phyloP scores from a whole-genome alignment of 2,888 invertebrate species.

The Atrina japonica region DNA sequence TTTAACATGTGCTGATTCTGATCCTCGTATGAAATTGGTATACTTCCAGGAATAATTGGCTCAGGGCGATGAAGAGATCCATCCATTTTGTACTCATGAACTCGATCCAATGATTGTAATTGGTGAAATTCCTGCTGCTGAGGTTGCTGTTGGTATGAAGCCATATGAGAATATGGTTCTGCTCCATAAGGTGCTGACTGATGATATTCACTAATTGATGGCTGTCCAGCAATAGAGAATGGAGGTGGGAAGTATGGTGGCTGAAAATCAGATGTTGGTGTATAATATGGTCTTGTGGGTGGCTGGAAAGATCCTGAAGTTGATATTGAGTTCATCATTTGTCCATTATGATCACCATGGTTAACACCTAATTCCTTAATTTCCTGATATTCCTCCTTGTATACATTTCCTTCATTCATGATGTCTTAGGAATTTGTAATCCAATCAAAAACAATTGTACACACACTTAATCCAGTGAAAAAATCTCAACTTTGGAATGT shows the following conservation, averaged over 20 bases:
- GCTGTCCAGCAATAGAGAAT: conserved; percentile 50
- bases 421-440: neutral
- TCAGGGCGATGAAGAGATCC: conserved; percentile 24
- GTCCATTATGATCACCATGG: neutral
- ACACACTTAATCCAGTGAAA: too few relatives aligned
- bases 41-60: conserved; percentile 13
- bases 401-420: conserved; percentile 22
- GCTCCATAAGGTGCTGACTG: conserved; percentile 41
- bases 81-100: conserved; percentile 28
- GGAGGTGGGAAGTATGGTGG: conserved; percentile 60
- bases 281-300: conserved; percentile 4
- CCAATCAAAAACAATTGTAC: too few relatives aligned
- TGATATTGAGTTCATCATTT: conserved; percentile 9
- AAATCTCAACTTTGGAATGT: too few relatives aligned
- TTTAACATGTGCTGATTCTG: conserved; percentile 9
- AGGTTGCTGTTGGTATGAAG: conserved; percentile 36
- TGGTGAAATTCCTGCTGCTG: conserved; percentile 23
- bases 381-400: conserved; percentile 11
- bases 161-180: conserved; percentile 33
- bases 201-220: conserved; percentile 40
- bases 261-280: conserved; percentile 49
- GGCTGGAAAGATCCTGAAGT: neutral
- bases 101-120: conserved; percentile 16
- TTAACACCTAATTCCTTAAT: neutral
- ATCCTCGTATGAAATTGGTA: conserved; percentile 30